Percentiles rank a stretch among this genome's conserved stretches.
These are phyloP conservation scores for Apamea crenata DNA, from an alignment of 2,888 invertebrate genomes.

Conservation along the genomic window DNA sequence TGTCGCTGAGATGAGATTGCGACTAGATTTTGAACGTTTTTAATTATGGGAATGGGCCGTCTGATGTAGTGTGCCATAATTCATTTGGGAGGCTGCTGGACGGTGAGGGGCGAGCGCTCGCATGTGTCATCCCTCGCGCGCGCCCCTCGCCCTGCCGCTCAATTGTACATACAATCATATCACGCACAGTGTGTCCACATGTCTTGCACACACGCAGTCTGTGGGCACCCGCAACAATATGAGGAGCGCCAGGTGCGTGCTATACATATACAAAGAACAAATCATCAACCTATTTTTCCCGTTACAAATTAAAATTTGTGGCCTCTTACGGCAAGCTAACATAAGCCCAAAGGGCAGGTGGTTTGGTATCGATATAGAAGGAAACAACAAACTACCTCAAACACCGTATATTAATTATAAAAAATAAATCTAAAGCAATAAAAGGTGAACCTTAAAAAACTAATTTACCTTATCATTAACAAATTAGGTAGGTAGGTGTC, in stretches of 20 bases:
- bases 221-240: background rate
- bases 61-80: background rate
- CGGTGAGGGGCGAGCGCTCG: background rate
- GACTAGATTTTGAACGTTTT: background rate
- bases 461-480: no score
- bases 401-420: no score
- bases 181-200: constrained; percentile 6
- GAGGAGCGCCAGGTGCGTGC: constrained; percentile 8
- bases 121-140: background rate
- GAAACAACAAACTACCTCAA: no score
- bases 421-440: no score
- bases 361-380: no score
- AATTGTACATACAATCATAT: background rate
- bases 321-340: no score
- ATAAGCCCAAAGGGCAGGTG: no score
- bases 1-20: background rate
- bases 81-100: constrained; percentile 3
- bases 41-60: no score
- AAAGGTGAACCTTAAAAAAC: no score
- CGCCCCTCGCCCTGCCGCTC: background rate
- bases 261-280: background rate
- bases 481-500: no score
- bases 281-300: background rate
- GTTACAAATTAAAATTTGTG: no score
- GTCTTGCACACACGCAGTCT: background rate